Base-by-base conservation (phyloP, 2,888 invertebrate species). In the Aphodius granarius region DNA sequence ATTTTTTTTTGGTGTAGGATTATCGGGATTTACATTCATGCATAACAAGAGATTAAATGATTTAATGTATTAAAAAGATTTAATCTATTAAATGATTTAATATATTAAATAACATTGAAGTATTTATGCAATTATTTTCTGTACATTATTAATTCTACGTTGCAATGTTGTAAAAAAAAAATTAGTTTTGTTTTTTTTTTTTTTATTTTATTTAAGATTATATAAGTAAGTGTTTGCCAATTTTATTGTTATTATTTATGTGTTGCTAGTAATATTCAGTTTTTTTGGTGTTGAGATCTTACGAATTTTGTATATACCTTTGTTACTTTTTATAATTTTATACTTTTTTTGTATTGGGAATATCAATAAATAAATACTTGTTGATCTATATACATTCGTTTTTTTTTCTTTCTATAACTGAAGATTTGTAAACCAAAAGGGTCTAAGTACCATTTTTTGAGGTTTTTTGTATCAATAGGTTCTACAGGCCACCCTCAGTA, bases 221-320 rank as follows among this genome's bases (percentile, higher is more conserved):
- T 65, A 19, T 65, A 65, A 9, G 65, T 5, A 64, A 16, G 17
- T 18, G 17, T 65, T 65, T 18, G 17, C 17, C 65, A 65, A 17
- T 65, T 15, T 65, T 19, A 65, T 21, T 22, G 20, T 68, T 68
- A n/a, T 21, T 18, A 68, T 68, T 68, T 68, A 19, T 19, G 5
- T 66, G 66, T 66, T 66, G 18, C 17, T 66, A 21, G 16, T 68
- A 19, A 68, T 73, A 21, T 22, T 72, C n/a, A n/a, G n/a, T n/a
- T n/a, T 65, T 22, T 66, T 18, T 73, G 73, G 73, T 73, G 66
- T 73, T 73, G 65, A 66, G 73, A 73, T 73, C 66, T 66, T 73
- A 68, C 19, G 22, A 19, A 16, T 20, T 68, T 20, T 18, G 68
- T 68, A 22, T 68, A 68, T 19, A 68, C 22, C 17, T n/a, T 17